Evolutionary conservation across 2,113 vertebrate genomes (phyloP).

Genomic region (Conger conger): DNA sequence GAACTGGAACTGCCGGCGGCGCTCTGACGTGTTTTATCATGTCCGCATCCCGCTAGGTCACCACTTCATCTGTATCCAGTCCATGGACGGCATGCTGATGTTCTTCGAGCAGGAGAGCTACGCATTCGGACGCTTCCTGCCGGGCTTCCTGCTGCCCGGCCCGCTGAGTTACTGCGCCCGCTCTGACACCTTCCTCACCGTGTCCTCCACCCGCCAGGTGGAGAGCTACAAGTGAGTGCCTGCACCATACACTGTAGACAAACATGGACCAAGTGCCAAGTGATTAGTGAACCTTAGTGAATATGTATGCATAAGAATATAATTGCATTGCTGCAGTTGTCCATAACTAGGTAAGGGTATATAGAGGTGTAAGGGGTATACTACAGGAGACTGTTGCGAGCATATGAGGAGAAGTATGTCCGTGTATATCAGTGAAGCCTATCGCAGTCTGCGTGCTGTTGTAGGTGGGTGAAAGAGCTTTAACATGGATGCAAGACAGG

Average conservation of each 20-base stretch:
- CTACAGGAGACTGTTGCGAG: not conserved
- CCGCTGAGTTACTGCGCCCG: conserved; percentile 84
- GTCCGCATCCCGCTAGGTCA: conserved; percentile 72
- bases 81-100: conserved; percentile 97
- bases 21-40: not conserved
- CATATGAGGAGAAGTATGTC: not conserved
- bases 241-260: no score
- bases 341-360: not conserved
- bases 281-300: not conserved
- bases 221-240: conserved; percentile 91
- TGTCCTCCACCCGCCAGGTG: conserved; percentile 86
- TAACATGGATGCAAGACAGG: not conserved
- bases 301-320: not conserved
- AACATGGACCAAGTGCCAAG: no score
- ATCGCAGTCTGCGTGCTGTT: not conserved
- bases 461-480: not conserved
- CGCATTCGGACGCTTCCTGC: conserved; percentile 89
- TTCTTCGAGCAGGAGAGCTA: conserved; percentile 97
- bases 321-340: not conserved
- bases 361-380: not conserved
- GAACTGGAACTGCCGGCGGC: not conserved
- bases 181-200: conserved; percentile 91
- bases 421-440: not conserved
- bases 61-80: conserved; percentile 95
- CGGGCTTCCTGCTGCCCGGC: conserved; percentile 90